Conservation (phyloP, 2,797 vertebrate genomes). For the Harpagifer antarcticus region DNA sequence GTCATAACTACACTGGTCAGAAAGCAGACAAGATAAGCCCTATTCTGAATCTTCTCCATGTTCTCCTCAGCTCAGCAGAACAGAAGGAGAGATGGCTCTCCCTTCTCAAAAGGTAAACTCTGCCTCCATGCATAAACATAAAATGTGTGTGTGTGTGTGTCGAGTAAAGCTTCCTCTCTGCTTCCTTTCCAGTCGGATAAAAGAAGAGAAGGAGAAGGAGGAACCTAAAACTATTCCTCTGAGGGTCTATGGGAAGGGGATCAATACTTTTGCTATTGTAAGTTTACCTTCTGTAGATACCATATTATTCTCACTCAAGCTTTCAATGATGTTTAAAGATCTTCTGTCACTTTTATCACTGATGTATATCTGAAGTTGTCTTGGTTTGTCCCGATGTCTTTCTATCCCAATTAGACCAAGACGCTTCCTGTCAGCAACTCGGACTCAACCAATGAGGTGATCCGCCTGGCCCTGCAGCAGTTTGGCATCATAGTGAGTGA, state of each 20-base stretch:
- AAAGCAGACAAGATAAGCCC: constrained; percentile 14
- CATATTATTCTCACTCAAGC: no score
- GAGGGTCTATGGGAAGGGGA: constrained; percentile 92
- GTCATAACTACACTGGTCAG: background rate
- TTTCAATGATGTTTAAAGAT: no score
- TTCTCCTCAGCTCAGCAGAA: constrained; percentile 85
- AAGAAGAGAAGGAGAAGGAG: constrained; percentile 93
- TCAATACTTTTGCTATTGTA: constrained; percentile 91
- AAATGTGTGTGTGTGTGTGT: fast-evolving
- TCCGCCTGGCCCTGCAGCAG: constrained; percentile 91
- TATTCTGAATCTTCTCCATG: constrained; percentile 6
- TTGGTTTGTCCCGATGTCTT: background rate
- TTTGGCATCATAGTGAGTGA: constrained; percentile 92
- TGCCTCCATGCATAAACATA: background rate
- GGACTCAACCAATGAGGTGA: constrained; percentile 91
- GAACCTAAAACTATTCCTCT: constrained; percentile 94
- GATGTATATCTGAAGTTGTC: no score
- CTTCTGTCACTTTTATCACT: no score
- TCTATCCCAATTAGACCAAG: constrained; percentile 85
- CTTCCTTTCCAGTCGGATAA: constrained; percentile 86
- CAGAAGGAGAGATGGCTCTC: constrained; percentile 89
- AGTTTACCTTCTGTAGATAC: constrained; percentile 70
- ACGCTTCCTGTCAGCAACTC: constrained; percentile 91
- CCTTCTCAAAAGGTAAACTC: constrained; percentile 85
- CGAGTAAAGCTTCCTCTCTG: background rate